phyloP scores from a whole-genome alignment of 2,113 vertebrate species.

The Thomomys bottae region DNA sequence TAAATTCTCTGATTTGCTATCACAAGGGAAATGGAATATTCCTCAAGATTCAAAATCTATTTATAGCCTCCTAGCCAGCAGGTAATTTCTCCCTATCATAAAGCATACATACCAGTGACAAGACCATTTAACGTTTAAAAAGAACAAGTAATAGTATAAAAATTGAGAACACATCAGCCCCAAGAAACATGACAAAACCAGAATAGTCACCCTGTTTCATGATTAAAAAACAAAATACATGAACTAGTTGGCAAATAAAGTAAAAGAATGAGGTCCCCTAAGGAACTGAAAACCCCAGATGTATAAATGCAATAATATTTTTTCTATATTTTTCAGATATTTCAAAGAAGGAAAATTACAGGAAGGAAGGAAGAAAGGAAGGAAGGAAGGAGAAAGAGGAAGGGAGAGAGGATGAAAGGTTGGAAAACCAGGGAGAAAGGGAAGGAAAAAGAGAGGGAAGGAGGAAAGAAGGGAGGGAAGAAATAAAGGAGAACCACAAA shows the following conservation, averaged over 20 bases:
- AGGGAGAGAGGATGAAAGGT: too few species aligned
- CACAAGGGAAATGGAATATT: constrained; percentile 50
- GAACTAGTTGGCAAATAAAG: constrained; percentile 21
- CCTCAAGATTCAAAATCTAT: constrained; percentile 47
- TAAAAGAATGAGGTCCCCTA: constrained; percentile 19
- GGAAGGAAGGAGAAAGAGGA: too few species aligned
- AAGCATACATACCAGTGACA: constrained; percentile 18
- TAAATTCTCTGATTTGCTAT: constrained; percentile 52
- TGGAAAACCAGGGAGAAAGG: too few species aligned
- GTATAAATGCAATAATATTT: background rate
- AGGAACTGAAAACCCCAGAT: background rate
- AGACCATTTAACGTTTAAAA: constrained; percentile 35
- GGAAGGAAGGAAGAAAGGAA: too few species aligned
- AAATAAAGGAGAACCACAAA: too few species aligned
- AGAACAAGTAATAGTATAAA: constrained; percentile 26
- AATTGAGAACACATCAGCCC: constrained; percentile 8
- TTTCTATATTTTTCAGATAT: background rate
- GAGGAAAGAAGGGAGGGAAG: too few species aligned
- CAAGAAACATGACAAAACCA: background rate
- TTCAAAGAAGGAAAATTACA: constrained; percentile 7
- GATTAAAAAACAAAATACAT: background rate
- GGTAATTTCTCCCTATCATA: constrained; percentile 38
- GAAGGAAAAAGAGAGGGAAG: too few species aligned
- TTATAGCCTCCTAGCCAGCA: background rate
- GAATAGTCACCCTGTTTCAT: background rate